Evolutionary conservation across 2,797 vertebrate genomes (phyloP).

Genomic region (Pygocentrus nattereri): DNA sequence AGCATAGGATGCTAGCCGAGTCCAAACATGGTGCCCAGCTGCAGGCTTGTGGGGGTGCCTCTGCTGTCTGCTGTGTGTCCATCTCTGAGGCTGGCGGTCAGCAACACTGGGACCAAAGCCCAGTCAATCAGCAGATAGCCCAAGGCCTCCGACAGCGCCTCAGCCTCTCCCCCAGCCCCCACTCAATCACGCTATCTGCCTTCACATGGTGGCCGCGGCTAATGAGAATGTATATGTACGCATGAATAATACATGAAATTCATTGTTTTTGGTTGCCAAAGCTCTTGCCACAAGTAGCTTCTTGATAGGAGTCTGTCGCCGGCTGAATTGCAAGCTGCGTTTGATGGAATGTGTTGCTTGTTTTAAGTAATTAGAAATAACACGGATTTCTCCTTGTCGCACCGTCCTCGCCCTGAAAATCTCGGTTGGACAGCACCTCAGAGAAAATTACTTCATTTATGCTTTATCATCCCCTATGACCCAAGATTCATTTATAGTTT

Average conservation of each 20-base stretch:
- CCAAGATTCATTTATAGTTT: conserved; percentile 70
- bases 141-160: conserved; percentile 50
- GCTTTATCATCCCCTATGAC: conserved; percentile 74
- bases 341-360: conserved; percentile 69
- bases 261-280: conserved; percentile 62
- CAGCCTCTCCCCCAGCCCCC: conserved; percentile 33
- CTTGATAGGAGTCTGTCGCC: conserved; percentile 54
- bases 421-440: conserved; percentile 57
- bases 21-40: conserved; percentile 47
- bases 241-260: conserved; percentile 70
- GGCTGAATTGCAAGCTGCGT: conserved; percentile 46
- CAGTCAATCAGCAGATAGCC: conserved; percentile 68
- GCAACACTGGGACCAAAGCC: conserved; percentile 59
- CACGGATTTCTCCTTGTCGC: conserved; percentile 38
- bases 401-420: conserved; percentile 52
- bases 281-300: conserved; percentile 56
- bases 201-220: conserved; percentile 54
- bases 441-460: conserved; percentile 69
- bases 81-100: conserved; percentile 58
- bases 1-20: conserved; percentile 21
- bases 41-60: conserved; percentile 40
- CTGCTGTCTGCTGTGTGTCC: conserved; percentile 40
- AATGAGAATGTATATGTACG: conserved; percentile 68
- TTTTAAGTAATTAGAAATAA: conserved; percentile 64
- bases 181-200: conserved; percentile 59